phyloP scores from a whole-genome alignment of 2,113 vertebrate species.

The Eurystomus gularis region DNA sequence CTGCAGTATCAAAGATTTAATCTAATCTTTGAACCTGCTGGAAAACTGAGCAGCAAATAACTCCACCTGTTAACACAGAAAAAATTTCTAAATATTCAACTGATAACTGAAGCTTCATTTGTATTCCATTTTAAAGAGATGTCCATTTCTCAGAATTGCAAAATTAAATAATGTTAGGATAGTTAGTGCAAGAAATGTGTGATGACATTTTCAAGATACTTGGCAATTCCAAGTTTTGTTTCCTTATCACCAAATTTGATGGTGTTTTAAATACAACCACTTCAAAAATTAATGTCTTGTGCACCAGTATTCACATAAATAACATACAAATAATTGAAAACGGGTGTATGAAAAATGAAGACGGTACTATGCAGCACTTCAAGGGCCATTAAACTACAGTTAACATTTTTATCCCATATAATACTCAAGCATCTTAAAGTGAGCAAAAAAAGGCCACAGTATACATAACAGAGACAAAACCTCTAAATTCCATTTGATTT shows the following conservation, averaged over 20 bases:
- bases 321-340: background rate
- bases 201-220: background rate
- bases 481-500: background rate
- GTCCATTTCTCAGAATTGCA: background rate
- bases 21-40: background rate
- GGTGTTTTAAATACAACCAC: background rate
- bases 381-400: background rate
- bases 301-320: background rate
- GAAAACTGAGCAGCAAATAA: background rate
- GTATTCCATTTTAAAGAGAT: background rate
- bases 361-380: background rate
- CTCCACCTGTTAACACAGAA: fast-evolving
- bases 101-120: background rate
- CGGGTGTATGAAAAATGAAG: background rate
- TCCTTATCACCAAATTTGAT: background rate
- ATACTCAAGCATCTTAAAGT: background rate
- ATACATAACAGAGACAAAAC: background rate
- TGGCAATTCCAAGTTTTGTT: background rate
- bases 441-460: background rate
- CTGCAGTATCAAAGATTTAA: background rate
- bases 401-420: background rate
- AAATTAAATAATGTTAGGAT: background rate
- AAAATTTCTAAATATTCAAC: background rate
- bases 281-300: background rate
- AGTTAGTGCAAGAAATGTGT: background rate